Evolutionary conservation across 2,888 invertebrate species (phyloP).

Genomic region (Alcis repandata): DNA sequence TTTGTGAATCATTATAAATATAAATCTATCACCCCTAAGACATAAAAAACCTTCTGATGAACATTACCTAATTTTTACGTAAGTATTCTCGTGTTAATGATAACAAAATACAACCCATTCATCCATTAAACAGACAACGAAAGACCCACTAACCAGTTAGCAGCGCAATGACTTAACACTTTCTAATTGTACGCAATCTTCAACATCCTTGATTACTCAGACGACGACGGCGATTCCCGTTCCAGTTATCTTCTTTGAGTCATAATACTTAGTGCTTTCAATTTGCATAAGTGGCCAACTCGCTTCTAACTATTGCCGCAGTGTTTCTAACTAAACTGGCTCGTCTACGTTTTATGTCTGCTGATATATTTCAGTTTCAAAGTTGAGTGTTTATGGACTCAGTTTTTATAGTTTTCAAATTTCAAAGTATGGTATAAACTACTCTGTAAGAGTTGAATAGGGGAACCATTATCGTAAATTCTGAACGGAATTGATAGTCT

Average conservation of each 20-base stretch:
- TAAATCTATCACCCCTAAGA: no score
- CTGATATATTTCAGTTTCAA: no score
- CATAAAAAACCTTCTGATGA: no score
- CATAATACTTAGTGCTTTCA: conserved; percentile 18
- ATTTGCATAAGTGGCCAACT: conserved; percentile 29
- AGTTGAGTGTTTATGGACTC: no score
- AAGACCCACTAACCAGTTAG: background rate
- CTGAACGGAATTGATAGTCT: no score
- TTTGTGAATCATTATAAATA: no score
- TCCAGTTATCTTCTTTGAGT: conserved; percentile 10
- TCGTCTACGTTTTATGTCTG: conserved; percentile 13
- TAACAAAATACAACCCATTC: background rate
- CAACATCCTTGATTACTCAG: conserved; percentile 16
- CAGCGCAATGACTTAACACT: conserved; percentile 15
- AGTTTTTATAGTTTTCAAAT: no score
- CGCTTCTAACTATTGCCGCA: conserved; percentile 18
- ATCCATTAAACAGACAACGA: background rate
- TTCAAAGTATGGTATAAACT: no score
- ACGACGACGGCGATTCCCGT: conserved; percentile 11
- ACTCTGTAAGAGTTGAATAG: no score
- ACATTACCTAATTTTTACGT: no score
- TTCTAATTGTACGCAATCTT: conserved; percentile 19
- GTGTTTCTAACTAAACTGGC: conserved; percentile 17
- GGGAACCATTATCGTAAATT: no score
- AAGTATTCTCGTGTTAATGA: no score